Base-by-base conservation (phyloP, 2,888 invertebrate genomes). In the Panopea generosa region DNA sequence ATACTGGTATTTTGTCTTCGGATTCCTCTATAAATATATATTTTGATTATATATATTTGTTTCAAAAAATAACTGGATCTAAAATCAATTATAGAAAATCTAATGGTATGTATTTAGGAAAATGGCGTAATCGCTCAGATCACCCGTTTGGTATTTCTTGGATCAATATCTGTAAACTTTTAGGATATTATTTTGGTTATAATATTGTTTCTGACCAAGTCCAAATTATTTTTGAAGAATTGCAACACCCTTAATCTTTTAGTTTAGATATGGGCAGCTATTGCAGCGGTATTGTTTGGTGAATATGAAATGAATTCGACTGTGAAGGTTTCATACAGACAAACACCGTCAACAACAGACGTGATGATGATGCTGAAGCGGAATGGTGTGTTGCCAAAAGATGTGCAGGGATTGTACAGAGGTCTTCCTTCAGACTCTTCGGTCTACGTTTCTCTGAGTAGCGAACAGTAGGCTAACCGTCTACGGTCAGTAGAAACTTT, bases 141-240 rank as follows among this genome's bases (percentile, higher is more conserved):
- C 82, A 82, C 26, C 68, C 69, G 38, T 83, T 83, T 56, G 82
- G 82, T 16, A 79, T 83, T n/a, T 69, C 67, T 26, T 84, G 76
- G 76, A 71, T 75, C n/a, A 27, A 73, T 20, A 60, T 66, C 40
- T 49, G 45, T 22, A 81, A 75, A 55, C 38, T 84, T n/a, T 60
- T 77, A 33, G 81, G 79, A 27, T 47, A 79, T 29, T 43, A 55
- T n/a, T 71, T 75, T 61, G 83, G 81, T n/a, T 43, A 59, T 27
- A 26, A 73, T 45, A 24, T 71, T 2, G 55, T 60, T 22, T 22
- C 43, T 1, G 77, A 82, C 61, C 71, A 74, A 22, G 68, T 50
- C 50, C 18, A 59, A 59, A 18, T 22, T 76, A 49, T 67, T 68
- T 40, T 43, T 20, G 0, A 82, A 77, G 43, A 79, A 73, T 61